phyloP scores from a whole-genome alignment of 2,113 vertebrate genomes.

The Oryzias curvinotus region DNA sequence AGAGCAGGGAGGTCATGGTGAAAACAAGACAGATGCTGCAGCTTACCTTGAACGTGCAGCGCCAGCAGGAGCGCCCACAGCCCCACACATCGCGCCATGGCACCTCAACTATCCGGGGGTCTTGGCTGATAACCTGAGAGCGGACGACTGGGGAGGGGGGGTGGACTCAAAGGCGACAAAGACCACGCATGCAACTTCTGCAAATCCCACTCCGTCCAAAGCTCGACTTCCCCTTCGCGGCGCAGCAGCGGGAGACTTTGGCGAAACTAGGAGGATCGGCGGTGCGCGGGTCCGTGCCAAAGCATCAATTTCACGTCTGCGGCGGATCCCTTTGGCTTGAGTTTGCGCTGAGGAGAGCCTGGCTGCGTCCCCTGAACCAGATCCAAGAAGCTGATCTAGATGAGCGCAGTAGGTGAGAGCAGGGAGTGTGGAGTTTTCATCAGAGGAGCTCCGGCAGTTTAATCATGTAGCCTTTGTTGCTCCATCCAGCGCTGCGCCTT shows the following conservation, averaged over 20 bases:
- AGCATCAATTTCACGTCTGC: slow-evolving; percentile 55
- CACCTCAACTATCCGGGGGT: slow-evolving; percentile 68
- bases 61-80: slow-evolving; percentile 73
- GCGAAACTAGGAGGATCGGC: slow-evolving; percentile 32
- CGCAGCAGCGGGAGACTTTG: slow-evolving; percentile 40
- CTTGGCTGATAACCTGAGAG: slow-evolving; percentile 58
- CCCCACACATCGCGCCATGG: slow-evolving; percentile 73
- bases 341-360: slow-evolving; percentile 30
- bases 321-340: slow-evolving; percentile 11
- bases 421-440: slow-evolving; percentile 11
- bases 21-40: slow-evolving; percentile 8
- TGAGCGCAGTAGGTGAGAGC: slow-evolving; percentile 2
- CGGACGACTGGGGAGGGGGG: slow-evolving; percentile 17
- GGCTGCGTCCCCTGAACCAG: slow-evolving; percentile 18
- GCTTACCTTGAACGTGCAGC: slow-evolving; percentile 75
- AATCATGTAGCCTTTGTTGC: slow-evolving; percentile 56
- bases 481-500: slow-evolving; percentile 61
- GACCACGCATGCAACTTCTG: slow-evolving; percentile 74
- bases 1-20: slow-evolving; percentile 6
- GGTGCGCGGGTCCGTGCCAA: slow-evolving; percentile 30
- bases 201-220: slow-evolving; percentile 60
- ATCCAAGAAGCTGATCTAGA: slow-evolving; percentile 42
- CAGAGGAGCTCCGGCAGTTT: slow-evolving; percentile 34
- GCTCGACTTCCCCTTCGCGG: slow-evolving; percentile 30
- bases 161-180: slow-evolving; percentile 56